A percentile compares a stretch with the other conserved stretches of the same genome.
Conservation (phyloP, 2,113 vertebrate species). For the Oreocharis arfaki region DNA sequence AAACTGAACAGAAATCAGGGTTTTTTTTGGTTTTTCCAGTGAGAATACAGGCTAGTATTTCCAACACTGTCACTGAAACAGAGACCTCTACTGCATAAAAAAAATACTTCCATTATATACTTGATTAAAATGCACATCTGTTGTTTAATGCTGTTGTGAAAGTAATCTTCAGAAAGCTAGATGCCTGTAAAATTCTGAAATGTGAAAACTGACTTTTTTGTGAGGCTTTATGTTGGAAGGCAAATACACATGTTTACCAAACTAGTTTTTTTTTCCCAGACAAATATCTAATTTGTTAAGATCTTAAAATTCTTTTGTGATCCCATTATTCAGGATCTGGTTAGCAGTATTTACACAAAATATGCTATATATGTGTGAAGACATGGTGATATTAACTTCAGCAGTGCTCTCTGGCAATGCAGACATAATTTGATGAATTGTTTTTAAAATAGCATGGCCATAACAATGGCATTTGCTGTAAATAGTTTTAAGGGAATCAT, state of each 20-base stretch:
- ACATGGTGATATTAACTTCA: neutral
- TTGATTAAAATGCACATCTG: slow-evolving; percentile 5
- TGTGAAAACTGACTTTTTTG: neutral
- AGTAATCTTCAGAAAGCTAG: neutral
- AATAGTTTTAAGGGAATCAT: slow-evolving; percentile 20
- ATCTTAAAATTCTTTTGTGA: neutral
- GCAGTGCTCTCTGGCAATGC: neutral
- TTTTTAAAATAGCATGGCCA: neutral
- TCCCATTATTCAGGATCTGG: neutral
- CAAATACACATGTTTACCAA: neutral
- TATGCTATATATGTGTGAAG: neutral
- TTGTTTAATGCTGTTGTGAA: slow-evolving; percentile 18
- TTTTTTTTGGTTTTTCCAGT: neutral
- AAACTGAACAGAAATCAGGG: neutral
- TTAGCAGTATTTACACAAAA: neutral
- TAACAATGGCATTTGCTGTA: neutral
- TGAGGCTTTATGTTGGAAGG: neutral
- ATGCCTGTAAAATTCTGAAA: neutral
- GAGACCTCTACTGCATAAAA: neutral
- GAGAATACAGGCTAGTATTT: neutral
- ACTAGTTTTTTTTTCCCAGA: neutral
- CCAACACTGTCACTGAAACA: neutral
- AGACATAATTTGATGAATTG: neutral
- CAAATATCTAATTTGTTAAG: neutral
- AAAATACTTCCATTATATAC: neutral